These are phyloP conservation scores for Elymnias hypermnestra DNA, from an alignment of 1,140 invertebrate species.

Conservation along the genomic window DNA sequence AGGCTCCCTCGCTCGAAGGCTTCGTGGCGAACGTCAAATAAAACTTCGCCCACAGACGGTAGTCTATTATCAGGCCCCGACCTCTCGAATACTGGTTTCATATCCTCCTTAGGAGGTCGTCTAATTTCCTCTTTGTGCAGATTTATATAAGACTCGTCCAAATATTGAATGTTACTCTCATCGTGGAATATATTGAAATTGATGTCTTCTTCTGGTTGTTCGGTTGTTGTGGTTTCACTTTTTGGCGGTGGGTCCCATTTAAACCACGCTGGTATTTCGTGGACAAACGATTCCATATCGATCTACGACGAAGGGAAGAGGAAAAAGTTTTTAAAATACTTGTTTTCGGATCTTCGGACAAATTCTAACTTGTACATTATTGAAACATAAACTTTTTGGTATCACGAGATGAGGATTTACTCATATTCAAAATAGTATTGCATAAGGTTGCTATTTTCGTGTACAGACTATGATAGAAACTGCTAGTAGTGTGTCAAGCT, in stretches of 20 bases:
- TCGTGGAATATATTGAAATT: slow-evolving; percentile 63
- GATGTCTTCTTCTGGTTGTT: slow-evolving; percentile 44
- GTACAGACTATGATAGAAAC: no score
- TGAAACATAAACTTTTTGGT: no score
- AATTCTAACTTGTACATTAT: no score
- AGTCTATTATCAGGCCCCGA: slow-evolving; percentile 58
- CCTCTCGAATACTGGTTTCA: slow-evolving; percentile 57
- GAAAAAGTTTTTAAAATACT: neutral
- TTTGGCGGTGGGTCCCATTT: slow-evolving; percentile 65
- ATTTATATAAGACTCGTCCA: slow-evolving; percentile 66
- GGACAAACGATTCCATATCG: slow-evolving; percentile 48
- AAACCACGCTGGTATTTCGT: slow-evolving; percentile 59
- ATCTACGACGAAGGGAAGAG: slow-evolving; percentile 35
- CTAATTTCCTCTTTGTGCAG: slow-evolving; percentile 65
- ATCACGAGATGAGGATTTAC: no score
- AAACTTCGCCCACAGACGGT: slow-evolving; percentile 65
- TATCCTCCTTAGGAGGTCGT: slow-evolving; percentile 50
- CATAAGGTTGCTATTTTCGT: no score
- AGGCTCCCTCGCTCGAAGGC: slow-evolving; percentile 79
- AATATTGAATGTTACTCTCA: slow-evolving; percentile 61
- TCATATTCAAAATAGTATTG: no score
- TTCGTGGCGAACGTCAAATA: slow-evolving; percentile 76
- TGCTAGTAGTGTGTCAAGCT: no score
- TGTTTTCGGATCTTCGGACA: no score
- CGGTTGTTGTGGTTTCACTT: slow-evolving; percentile 54